Evolutionary conservation across 2,888 invertebrate species (phyloP), one percentile per base, ranked within the genome.

Genomic region (Pasiphila rectangulata): DNA sequence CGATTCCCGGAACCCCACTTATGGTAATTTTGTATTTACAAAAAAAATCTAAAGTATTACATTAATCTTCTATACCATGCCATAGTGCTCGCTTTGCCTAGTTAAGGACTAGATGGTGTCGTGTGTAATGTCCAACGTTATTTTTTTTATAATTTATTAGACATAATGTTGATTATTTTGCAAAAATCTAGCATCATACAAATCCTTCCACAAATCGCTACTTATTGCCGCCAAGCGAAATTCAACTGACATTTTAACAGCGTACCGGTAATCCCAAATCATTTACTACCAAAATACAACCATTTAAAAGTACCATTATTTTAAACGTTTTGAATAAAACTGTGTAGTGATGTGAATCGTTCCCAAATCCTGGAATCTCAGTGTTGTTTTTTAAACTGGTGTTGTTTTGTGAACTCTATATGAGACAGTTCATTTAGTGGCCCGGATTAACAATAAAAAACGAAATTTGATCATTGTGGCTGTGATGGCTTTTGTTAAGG

Each of bases 381-480:
- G 54, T 50, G 63, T 54, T 65, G 60, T 69, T 64, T 62, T 61
- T 62, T 64, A 59, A 69, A 69, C 63, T 75, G 72, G 69, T 75
- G 74, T 79, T 79, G 78, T 77, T 75, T 73, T 72, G 69, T 69
- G 72, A 72, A 62, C 70, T 72, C 75, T 70, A 76, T 74, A 76
- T 70, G 70, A 64, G 73, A 70, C 67, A 72, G 77, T 79, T 86
- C 85, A 84, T 85, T 87, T 84, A 77, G 74, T 69, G 73, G 68
- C 66, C 42, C 57, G 79, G 79, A 80, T 83, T 79, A 83, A 88
- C 86, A 88, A 87, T 88, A 88, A 88, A n/a, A 88, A 87, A 83
- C 82, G 86, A 86, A 87, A 88, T 87, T 87, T 86, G 87, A 87
- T 88, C 86, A 86, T 87, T 86, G 84, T 80, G 77, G 69, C 70